Evolutionary conservation across 2,797 vertebrate species (phyloP), one percentile per base, ranked within the genome.

Genomic region (Scleropages formosus): DNA sequence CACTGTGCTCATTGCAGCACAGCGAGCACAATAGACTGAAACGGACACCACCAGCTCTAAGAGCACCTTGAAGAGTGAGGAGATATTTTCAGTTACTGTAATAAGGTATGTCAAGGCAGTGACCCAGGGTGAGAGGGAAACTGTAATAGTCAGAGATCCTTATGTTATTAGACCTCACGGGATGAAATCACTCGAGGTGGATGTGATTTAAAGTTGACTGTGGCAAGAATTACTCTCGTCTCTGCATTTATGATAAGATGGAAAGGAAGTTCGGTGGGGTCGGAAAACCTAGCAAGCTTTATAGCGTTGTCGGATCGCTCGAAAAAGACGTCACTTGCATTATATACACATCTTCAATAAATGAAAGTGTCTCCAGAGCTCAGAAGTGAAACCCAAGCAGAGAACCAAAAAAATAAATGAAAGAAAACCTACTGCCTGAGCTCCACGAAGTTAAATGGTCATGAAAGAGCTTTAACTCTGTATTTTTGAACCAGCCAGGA

Each of bases 181-280:
- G 73, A 82, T 80, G 73, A 27, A 61, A 77, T 75, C 79, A 82
- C 80, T 77, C 46, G 79, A 74, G 77, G 72, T 77, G 73, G 26
- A 78, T 84, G 86, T 85, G 86, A 80, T 87, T 88, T 86, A 79
- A 85, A 89, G 84, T 83, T 87, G 81, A 88, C 79, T 79, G 80
- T 80, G 64, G 76, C 77, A 72, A 56, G 81, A 84, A 84, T 74
- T 77, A 78, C 75, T 65, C 78, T 75, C 71, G 85, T 85, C 82
- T 82, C 83, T 83, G 80, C 86, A 82, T 71, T 2, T 56, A 56
- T 71, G 58, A 53, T 15, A 13, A 11, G 39, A 27, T 84, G 82
- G 78, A 79, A 73, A 79, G 78, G 31, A 39, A 2, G 31, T 39
- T 39, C 39, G 31, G 31, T 6, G 31, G 31, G 31, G n/a, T n/a